Conservation (phyloP, 2,797 vertebrate genomes). For the Enteromius treurensis region DNA sequence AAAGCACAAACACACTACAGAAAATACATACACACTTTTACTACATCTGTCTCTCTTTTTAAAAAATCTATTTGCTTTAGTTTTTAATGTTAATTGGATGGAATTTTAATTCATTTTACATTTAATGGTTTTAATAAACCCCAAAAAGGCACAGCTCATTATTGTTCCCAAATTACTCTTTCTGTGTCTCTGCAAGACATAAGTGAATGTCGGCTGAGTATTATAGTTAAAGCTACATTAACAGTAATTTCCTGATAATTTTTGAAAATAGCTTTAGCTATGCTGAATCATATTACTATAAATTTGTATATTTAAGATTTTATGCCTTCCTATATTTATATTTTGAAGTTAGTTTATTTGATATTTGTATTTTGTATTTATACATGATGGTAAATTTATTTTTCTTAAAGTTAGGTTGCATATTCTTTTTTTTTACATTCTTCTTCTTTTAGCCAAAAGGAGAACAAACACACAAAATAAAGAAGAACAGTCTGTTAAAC, state of each 20-base stretch:
- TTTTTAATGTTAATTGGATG: neutral
- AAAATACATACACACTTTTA: constrained; percentile 15
- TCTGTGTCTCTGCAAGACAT: neutral
- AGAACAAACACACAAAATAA: neutral
- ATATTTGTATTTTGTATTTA: neutral
- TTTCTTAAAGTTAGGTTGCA: neutral
- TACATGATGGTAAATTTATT: neutral
- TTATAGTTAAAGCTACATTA: neutral
- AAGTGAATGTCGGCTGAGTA: neutral
- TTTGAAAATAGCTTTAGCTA: neutral
- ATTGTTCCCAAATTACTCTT: neutral
- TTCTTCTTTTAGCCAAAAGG: neutral
- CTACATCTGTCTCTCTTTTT: neutral
- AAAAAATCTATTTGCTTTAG: neutral
- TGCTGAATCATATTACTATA: too few species aligned
- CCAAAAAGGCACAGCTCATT: neutral
- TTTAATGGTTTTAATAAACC: constrained; percentile 6
- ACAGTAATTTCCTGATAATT: neutral
- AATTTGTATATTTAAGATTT: neutral
- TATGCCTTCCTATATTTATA: neutral
- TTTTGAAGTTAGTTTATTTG: neutral
- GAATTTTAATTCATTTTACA: neutral
- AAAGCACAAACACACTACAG: neutral
- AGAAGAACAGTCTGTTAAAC: neutral
- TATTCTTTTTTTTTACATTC: neutral